Evolutionary conservation across 1,140 invertebrate genomes (phyloP), one percentile per base, ranked within the genome.

Genomic region (Latrodectus geometricus): DNA sequence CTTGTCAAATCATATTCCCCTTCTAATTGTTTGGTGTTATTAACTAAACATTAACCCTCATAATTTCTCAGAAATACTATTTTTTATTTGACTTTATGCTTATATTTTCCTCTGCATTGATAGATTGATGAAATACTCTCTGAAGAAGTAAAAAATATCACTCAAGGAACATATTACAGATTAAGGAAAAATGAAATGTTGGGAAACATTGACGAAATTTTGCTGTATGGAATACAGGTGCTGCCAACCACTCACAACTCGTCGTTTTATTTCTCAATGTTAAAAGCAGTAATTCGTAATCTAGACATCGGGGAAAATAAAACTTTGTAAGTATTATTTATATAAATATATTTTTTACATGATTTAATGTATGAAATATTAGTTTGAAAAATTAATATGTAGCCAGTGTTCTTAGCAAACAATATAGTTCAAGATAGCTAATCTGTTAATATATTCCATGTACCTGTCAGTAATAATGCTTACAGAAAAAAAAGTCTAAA

Each of bases 221-320:
- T 83, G 11, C 21, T n/a, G 8, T 75, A 70, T 4, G 72, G 81
- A 9, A 70, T 83, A 23, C 72, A 75, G n/a, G 17, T 66, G 17
- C 50, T 12, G 72, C 66, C 81, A 7, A 52, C 17, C 20, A 14
- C 75, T 17, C 79, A 73, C 20, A 52, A 15, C 9, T 61, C 81
- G 11, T 52, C 70, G 17, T 74, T 83, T 49, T 75, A 83, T 66
- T 83, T 83, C 50, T 73, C 79, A 15, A 49, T 82, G 21, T 7
- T 82, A 49, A 72, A 52, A 82, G 20, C 79, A 23, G 69, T 82
- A 0, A 66, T 73, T 15, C 23, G 23, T 21, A 82, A 84, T 17
- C 9, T 76, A 8, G 82, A 74, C n/a, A 20, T n/a, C 8, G 23
- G 21, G 9, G 17, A 70, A 8, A 52, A 70, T 15, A 54, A 50